Base-by-base conservation (phyloP, 2,888 invertebrate genomes). In the Pammene fasciana region DNA sequence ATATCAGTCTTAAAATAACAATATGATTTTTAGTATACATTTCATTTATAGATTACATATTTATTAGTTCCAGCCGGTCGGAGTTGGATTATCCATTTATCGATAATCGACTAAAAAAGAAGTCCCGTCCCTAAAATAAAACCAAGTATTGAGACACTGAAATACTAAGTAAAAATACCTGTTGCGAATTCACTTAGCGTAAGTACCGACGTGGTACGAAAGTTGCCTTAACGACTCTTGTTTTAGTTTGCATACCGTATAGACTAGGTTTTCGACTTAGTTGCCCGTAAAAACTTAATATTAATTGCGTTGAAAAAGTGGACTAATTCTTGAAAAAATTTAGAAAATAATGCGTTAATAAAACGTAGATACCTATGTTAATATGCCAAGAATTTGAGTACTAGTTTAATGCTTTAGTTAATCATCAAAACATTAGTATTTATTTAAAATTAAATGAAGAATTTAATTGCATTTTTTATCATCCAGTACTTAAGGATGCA, bases 81-180 rank as follows among this genome's bases (percentile, higher is more conserved):
- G 2, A 26, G 26, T 26, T n/a, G n/a, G n/a, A n/a, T n/a, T n/a
- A n/a, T n/a, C n/a, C n/a, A n/a, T n/a, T n/a, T n/a, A n/a, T n/a
- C n/a, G n/a, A 26, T 26, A 26, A 26, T 26, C 26, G 26, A 26
- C 26, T 26, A 26, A 26, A 26, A 26, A 26, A 26, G 26, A 26
- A 26, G 26, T 26, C 4, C 26, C 26, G 26, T 26, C 26, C 26
- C 26, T 26, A 26, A 68, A 38, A 45, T 45, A 34, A 60, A 55
- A 61, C 18, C 54, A 55, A 36, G 64, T 52, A 62, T 56, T 41
- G 43, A 68, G 18, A 34, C 45, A 36, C 11, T 16, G 11, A 68
- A 43, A 68, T 68, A 68, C 68, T 64, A 46, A 43, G 68, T 68
- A 65, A 68, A 68, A 67, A 67, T 67, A 67, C 60, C 52, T 52